These are phyloP conservation scores for Endomychus coccineus DNA, from an alignment of 2,888 invertebrate genomes.

Conservation along the genomic window DNA sequence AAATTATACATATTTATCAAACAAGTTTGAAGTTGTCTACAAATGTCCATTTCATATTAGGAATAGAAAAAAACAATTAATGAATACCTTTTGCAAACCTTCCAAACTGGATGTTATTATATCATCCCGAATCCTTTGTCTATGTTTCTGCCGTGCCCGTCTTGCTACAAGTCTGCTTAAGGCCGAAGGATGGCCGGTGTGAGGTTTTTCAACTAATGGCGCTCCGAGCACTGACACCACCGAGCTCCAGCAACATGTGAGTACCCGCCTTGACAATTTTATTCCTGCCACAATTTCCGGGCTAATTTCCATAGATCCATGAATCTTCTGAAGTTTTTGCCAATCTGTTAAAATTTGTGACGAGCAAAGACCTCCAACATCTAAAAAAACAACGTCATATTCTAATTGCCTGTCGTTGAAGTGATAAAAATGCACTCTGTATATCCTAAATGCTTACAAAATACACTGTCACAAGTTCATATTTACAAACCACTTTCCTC, in stretches of 20 bases:
- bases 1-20: no score
- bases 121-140: constrained; percentile 62
- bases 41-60: background rate
- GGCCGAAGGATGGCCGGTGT: constrained; percentile 41
- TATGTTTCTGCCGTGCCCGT: constrained; percentile 45
- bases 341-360: constrained; percentile 82
- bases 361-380: constrained; percentile 76
- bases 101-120: constrained; percentile 80
- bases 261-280: constrained; percentile 65
- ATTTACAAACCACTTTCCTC: no score
- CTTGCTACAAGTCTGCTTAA: constrained; percentile 54
- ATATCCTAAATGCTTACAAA: no score
- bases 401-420: no score
- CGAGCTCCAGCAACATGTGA: constrained; percentile 89
- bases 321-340: constrained; percentile 73
- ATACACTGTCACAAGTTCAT: no score
- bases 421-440: no score
- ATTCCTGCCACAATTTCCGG: constrained; percentile 73
- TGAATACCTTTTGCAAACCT: constrained; percentile 71
- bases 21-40: no score
- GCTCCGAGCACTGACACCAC: constrained; percentile 82
- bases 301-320: constrained; percentile 57
- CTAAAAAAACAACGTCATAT: no score
- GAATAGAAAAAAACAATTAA: background rate
- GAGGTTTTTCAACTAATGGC: constrained; percentile 53